phyloP scores from a whole-genome alignment of 23 tunicate genomes.

The Styela clava region DNA sequence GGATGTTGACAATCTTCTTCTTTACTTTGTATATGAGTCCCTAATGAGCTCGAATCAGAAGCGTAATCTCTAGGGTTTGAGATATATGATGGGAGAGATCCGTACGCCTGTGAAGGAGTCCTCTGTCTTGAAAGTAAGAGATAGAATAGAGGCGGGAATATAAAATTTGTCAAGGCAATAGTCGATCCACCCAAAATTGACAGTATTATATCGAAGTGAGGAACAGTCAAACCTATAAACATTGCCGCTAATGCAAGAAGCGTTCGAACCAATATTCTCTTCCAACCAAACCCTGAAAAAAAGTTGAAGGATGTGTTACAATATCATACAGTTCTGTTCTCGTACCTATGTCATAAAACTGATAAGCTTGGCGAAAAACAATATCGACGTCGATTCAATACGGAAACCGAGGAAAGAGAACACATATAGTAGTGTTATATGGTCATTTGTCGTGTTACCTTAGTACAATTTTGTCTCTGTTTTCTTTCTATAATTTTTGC shows the following conservation, averaged over 20 bases:
- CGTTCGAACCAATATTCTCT: conserved; percentile 58
- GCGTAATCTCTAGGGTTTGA: not conserved
- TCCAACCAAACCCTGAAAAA: conserved; percentile 59
- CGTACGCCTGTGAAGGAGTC: conserved; percentile 16
- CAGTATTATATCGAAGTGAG: conserved; percentile 84
- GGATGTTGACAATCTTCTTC: not conserved
- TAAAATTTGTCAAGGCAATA: conserved; percentile 66
- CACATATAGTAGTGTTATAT: no score
- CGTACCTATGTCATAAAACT: no score
- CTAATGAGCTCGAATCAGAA: not conserved
- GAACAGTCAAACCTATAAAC: conserved; percentile 65
- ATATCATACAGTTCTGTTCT: no score
- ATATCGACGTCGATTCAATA: no score
- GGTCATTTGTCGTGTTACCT: no score
- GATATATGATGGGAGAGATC: conserved; percentile 9
- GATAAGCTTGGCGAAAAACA: no score
- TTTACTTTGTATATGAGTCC: not conserved
- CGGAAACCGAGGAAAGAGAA: no score
- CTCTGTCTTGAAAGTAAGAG: conserved; percentile 57
- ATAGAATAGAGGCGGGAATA: conserved; percentile 96
- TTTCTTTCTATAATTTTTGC: no score
- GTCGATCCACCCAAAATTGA: conserved; percentile 86
- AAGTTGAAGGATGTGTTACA: not conserved
- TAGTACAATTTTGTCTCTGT: no score
- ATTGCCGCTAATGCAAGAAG: conserved; percentile 21